phyloP scores from a whole-genome alignment of 2,113 vertebrate genomes.

The Archilochus colubris region DNA sequence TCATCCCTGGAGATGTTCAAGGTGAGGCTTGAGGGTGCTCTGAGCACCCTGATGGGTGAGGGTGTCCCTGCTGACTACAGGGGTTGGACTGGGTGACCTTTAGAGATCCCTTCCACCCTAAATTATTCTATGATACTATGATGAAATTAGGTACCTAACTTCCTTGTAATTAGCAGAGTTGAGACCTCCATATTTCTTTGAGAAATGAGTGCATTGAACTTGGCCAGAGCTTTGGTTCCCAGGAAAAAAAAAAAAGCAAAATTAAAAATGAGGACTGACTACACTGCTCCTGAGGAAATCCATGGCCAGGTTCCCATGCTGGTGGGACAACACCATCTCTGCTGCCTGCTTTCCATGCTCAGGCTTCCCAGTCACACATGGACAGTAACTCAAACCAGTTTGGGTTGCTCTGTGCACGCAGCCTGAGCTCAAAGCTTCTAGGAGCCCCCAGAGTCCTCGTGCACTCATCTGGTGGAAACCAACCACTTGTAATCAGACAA shows the following conservation, averaged over 20 bases:
- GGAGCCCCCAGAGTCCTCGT: background rate
- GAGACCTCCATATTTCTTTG: background rate
- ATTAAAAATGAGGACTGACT: background rate
- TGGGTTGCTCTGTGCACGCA: background rate
- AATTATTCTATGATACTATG: background rate
- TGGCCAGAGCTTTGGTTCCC: background rate
- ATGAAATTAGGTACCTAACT: background rate
- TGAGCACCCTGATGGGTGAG: no score
- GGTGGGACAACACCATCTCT: background rate
- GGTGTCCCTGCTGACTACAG: no score
- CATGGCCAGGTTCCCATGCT: background rate
- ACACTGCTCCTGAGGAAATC: background rate
- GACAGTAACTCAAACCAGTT: background rate
- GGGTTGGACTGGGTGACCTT: no score
- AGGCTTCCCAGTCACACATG: background rate
- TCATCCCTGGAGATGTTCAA: no score
- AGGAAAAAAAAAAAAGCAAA: background rate
- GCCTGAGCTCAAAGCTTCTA: background rate
- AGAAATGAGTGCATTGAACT: background rate
- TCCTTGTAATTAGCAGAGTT: background rate
- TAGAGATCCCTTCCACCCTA: no score
- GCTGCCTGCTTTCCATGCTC: background rate
- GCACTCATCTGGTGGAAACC: background rate
- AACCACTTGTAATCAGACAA: background rate
- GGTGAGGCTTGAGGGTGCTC: no score